These are phyloP conservation scores for Actinernus sp. DNA, from an alignment of 92 coral and sea anemone species.

Conservation along the genomic window DNA sequence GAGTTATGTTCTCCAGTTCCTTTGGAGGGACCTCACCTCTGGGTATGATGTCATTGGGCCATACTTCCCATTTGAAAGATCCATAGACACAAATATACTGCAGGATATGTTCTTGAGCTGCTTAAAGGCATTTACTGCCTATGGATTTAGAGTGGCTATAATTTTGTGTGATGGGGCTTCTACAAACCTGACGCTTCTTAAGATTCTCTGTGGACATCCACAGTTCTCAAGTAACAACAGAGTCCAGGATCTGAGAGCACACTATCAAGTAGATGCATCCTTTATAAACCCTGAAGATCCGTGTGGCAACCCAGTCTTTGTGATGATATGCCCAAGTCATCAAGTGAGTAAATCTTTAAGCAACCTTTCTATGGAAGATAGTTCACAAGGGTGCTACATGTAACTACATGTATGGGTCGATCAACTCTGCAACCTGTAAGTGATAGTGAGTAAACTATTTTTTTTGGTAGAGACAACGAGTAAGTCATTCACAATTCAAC, in stretches of 20 bases:
- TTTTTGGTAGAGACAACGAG: too few relatives aligned
- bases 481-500: too few relatives aligned
- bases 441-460: too few relatives aligned
- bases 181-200: slow-evolving; percentile 1
- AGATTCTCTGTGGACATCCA: not conserved
- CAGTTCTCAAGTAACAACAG: not conserved
- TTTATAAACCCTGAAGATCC: slow-evolving; percentile 21
- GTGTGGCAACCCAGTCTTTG: slow-evolving; percentile 7
- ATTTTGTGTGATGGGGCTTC: slow-evolving; percentile 8
- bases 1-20: too few relatives aligned
- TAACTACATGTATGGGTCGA: too few relatives aligned
- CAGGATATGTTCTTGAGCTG: slow-evolving; percentile 2
- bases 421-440: too few relatives aligned
- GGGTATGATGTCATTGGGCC: slow-evolving; percentile 24
- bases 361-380: too few relatives aligned
- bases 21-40: slow-evolving; percentile 34
- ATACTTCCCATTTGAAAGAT: slow-evolving; percentile 4
- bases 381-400: too few relatives aligned
- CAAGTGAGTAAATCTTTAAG: too few relatives aligned
- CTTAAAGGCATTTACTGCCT: slow-evolving; percentile 9
- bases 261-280: not conserved
- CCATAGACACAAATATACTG: slow-evolving; percentile 4
- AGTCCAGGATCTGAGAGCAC: not conserved
- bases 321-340: slow-evolving; percentile 11
- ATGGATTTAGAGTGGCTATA: slow-evolving; percentile 13